phyloP scores from a whole-genome alignment of 2,113 vertebrate genomes.

The Antennarius striatus region DNA sequence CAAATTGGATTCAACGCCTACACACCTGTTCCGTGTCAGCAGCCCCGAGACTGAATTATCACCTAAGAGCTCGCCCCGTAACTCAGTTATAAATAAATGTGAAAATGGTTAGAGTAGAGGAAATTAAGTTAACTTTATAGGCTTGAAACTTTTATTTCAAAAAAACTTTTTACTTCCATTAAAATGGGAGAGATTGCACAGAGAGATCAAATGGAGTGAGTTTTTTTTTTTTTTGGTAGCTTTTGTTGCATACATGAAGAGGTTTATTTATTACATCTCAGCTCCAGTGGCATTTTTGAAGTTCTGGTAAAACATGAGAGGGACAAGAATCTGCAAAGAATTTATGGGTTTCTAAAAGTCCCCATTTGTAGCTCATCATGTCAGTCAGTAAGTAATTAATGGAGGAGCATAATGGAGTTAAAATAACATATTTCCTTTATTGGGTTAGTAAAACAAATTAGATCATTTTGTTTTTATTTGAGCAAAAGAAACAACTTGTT shows the following conservation, averaged over 20 bases:
- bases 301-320: neutral
- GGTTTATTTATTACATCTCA: neutral
- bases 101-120: conserved; percentile 2
- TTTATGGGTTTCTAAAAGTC: neutral
- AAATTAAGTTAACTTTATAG: conserved; percentile 9
- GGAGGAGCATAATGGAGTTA: no score
- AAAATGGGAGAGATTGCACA: no score
- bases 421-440: no score
- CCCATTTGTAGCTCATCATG: no score
- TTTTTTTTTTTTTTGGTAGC: no score
- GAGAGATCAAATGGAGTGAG: no score
- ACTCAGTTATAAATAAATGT: conserved; percentile 22
- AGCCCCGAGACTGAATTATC: conserved; percentile 36
- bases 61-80: conserved; percentile 33
- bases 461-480: no score
- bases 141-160: conserved; percentile 3
- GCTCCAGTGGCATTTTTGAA: neutral
- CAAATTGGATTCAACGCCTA: conserved; percentile 38
- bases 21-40: conserved; percentile 45
- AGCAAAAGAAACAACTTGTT: no score
- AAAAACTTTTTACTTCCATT: no score
- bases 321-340: neutral
- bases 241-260: neutral
- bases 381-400: no score
- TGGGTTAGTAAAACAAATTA: no score